Conservation (phyloP, 2,797 vertebrate species). For the Enoplosus armatus region DNA sequence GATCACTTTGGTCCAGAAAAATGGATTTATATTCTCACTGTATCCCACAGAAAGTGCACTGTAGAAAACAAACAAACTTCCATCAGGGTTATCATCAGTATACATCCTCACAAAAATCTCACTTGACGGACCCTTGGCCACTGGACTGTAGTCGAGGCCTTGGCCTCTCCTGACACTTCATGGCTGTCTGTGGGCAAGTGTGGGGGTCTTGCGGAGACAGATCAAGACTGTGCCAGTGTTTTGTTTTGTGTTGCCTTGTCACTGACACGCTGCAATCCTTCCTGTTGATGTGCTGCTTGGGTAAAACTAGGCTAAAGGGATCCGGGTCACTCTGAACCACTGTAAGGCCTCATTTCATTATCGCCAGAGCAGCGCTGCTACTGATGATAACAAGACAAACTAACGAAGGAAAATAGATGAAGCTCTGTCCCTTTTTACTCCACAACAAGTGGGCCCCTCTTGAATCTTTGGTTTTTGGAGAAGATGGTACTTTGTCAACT, state of each 20-base stretch:
- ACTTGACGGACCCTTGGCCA: neutral
- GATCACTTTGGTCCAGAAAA: neutral
- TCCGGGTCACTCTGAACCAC: neutral
- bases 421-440: neutral
- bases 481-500: neutral
- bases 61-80: neutral
- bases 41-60: neutral
- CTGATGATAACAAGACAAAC: neutral
- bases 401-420: neutral
- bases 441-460: neutral
- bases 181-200: neutral
- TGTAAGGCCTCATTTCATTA: neutral
- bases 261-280: neutral
- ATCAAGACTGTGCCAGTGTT: neutral
- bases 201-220: neutral
- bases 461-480: neutral
- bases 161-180: neutral
- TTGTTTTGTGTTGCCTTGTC: neutral
- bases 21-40: neutral
- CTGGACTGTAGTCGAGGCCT: neutral
- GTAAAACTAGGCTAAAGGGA: constrained; percentile 18
- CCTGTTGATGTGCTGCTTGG: constrained; percentile 13
- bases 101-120: neutral
- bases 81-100: neutral
- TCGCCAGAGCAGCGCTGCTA: neutral